Conservation (phyloP, 2,113 vertebrate species). For the Hippocampus zosterae region DNA sequence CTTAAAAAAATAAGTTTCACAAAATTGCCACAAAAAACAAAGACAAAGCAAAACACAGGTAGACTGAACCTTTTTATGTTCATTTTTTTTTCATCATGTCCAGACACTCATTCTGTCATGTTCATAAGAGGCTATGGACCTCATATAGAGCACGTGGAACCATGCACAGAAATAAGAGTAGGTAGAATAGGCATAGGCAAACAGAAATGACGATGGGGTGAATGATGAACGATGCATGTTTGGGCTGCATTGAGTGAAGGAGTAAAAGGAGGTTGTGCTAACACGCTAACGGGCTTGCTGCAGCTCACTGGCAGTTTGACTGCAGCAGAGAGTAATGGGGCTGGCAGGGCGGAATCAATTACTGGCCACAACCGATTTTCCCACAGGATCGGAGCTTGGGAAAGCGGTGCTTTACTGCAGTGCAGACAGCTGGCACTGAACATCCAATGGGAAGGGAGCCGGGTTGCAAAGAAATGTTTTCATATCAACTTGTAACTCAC, state of each 20-base stretch:
- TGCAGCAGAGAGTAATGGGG: slow-evolving; percentile 91
- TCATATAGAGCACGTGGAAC: neutral
- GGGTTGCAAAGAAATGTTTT: slow-evolving; percentile 63
- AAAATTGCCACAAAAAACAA: no score
- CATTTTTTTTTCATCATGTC: no score
- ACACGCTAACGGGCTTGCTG: slow-evolving; percentile 72
- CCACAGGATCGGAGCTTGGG: slow-evolving; percentile 95
- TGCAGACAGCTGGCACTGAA: slow-evolving; percentile 83
- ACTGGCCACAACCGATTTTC: slow-evolving; percentile 98
- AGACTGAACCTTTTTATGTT: no score
- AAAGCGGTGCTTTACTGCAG: slow-evolving; percentile 81
- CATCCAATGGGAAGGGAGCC: slow-evolving; percentile 79
- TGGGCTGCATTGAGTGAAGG: slow-evolving; percentile 44
- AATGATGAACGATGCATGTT: slow-evolving; percentile 8
- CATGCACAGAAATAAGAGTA: neutral
- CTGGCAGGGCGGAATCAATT: slow-evolving; percentile 99
- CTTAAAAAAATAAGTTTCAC: no score
- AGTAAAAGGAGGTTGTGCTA: slow-evolving; percentile 49
- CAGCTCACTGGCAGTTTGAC: slow-evolving; percentile 90
- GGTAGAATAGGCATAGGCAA: neutral
- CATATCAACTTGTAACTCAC: slow-evolving; percentile 73
- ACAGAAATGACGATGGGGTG: slow-evolving; percentile 11
- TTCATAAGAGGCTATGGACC: neutral
- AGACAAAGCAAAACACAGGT: no score
- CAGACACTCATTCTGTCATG: neutral